Conservation (phyloP, 2,888 invertebrate genomes). For the Apamea anceps region DNA sequence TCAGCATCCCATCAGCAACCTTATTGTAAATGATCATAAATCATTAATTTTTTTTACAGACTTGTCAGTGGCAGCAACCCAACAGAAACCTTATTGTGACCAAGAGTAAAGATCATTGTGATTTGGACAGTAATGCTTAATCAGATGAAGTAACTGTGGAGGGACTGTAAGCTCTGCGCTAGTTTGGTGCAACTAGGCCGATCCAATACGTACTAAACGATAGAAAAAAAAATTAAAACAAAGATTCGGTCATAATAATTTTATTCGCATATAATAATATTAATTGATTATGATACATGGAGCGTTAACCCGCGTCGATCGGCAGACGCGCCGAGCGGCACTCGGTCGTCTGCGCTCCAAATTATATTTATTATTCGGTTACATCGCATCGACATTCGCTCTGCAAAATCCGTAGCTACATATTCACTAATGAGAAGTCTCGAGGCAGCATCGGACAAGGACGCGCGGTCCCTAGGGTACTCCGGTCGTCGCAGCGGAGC, state of each 20-base stretch:
- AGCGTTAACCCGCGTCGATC: conserved; percentile 81
- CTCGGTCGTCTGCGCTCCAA: conserved; percentile 81
- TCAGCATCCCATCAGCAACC: too few species aligned
- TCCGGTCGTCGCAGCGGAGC: conserved; percentile 77
- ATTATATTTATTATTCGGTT: conserved; percentile 88
- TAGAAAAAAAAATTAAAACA: conserved; percentile 62
- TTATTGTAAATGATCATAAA: too few species aligned
- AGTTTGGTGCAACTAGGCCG: background rate
- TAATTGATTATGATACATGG: conserved; percentile 90
- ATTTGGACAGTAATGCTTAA: background rate
- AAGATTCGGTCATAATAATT: conserved; percentile 86
- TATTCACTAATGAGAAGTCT: conserved; percentile 90
- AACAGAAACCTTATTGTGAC: too few species aligned
- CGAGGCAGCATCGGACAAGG: conserved; percentile 86
- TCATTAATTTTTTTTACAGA: too few species aligned
- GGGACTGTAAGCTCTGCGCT: background rate
- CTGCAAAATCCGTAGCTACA: conserved; percentile 87
- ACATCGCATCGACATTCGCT: conserved; percentile 87
- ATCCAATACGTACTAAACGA: background rate
- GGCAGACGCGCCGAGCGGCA: conserved; percentile 75
- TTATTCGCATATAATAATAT: conserved; percentile 90
- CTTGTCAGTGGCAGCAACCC: too few species aligned
- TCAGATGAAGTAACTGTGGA: background rate
- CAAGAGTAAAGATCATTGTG: too few species aligned
- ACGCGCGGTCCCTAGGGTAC: conserved; percentile 79